Percentiles rank a stretch among this genome's conserved stretches.
Evolutionary conservation across 2,113 vertebrate genomes (phyloP).

Genomic region (Gorilla gorilla): DNA sequence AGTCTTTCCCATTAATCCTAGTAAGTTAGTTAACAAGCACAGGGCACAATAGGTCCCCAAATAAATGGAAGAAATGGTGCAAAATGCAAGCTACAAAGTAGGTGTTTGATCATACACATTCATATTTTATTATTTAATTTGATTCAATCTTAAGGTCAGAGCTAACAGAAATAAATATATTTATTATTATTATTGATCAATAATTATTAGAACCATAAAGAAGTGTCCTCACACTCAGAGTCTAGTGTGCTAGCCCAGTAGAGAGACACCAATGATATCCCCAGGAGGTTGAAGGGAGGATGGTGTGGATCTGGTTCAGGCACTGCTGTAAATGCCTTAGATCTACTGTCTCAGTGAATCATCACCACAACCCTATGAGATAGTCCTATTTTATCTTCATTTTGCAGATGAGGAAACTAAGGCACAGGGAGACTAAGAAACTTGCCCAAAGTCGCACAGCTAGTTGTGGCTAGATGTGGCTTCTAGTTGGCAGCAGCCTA

Average conservation of each 20-base stretch:
- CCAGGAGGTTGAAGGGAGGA: neutral
- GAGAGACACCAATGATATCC: neutral
- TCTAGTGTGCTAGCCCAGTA: neutral
- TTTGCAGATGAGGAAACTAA: neutral
- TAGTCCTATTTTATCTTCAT: neutral
- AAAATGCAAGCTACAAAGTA: neutral
- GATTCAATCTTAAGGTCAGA: neutral
- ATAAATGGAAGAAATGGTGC: neutral
- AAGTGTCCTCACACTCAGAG: neutral
- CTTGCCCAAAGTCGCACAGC: neutral
- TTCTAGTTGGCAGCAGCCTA: neutral
- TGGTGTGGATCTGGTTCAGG: neutral
- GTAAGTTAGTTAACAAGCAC: neutral
- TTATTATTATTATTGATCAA: neutral
- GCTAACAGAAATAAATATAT: neutral
- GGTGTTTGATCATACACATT: neutral
- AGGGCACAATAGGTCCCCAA: neutral
- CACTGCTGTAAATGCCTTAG: neutral
- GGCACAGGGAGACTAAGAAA: neutral
- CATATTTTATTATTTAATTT: conserved; percentile 37
- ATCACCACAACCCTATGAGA: neutral
- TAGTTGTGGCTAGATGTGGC: too few relatives aligned
- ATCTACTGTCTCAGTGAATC: neutral
- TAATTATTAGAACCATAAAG: neutral
- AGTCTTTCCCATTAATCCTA: neutral